Percentiles rank a stretch among this genome's conserved stretches.
Evolutionary conservation across 1,140 invertebrate genomes (phyloP).

Genomic region (Scaptodrosophila lebanonensis): DNA sequence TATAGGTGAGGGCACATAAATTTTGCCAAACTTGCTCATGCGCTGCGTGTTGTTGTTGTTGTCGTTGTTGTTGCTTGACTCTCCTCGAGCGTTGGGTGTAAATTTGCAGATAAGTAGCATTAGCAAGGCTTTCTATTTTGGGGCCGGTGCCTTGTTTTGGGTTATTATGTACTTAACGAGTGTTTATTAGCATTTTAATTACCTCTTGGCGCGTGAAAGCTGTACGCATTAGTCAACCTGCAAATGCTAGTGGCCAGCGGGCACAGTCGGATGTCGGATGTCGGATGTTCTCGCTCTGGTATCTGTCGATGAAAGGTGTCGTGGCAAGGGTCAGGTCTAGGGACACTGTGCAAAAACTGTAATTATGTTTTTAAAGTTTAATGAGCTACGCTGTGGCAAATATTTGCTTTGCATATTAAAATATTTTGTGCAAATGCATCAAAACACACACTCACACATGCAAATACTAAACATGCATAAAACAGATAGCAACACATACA

Average conservation of each 20-base stretch:
- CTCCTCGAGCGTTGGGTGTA: slow-evolving; percentile 57
- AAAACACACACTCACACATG: slow-evolving; percentile 7
- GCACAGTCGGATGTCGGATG: too few species aligned
- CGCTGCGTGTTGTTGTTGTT: slow-evolving; percentile 30
- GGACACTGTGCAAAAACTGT: slow-evolving; percentile 45
- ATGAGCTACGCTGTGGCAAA: slow-evolving; percentile 38
- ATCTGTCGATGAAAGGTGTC: neutral
- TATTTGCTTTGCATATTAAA: slow-evolving; percentile 23
- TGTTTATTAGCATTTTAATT: slow-evolving; percentile 75
- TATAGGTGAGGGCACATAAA: slow-evolving; percentile 72
- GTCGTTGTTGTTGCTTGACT: too few species aligned
- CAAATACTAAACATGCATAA: slow-evolving; percentile 9
- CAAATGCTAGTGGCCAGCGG: too few species aligned
- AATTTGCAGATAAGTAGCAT: slow-evolving; percentile 73
- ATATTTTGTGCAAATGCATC: neutral
- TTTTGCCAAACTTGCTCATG: slow-evolving; percentile 49
- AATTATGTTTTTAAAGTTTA: slow-evolving; percentile 71
- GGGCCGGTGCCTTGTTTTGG: slow-evolving; percentile 15
- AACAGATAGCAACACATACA: slow-evolving; percentile 18
- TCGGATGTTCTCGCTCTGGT: neutral
- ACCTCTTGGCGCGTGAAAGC: slow-evolving; percentile 72
- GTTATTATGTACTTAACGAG: slow-evolving; percentile 74
- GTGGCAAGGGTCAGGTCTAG: slow-evolving; percentile 2
- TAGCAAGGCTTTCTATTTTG: slow-evolving; percentile 52
- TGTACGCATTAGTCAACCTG: slow-evolving; percentile 60